phyloP scores from a whole-genome alignment of 2,113 vertebrate genomes.

The Amazona vittata region DNA sequence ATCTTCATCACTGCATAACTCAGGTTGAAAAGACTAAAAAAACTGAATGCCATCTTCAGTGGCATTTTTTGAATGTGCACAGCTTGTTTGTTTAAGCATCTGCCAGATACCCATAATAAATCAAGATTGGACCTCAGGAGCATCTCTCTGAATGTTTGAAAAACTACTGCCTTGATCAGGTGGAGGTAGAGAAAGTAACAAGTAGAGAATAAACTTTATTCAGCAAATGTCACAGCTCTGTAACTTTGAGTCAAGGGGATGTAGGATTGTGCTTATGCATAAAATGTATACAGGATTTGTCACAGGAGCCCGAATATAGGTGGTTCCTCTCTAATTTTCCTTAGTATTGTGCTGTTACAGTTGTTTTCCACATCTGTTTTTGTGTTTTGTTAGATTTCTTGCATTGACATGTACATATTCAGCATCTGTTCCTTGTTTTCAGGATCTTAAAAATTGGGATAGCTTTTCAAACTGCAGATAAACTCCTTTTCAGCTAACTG shows the following conservation, averaged over 20 bases:
- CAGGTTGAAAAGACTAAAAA: background rate
- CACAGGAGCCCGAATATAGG: background rate
- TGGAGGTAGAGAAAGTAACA: background rate
- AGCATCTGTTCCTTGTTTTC: background rate
- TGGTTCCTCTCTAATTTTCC: background rate
- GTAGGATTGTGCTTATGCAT: background rate
- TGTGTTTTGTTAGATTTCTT: background rate
- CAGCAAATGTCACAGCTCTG: background rate
- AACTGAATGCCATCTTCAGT: background rate
- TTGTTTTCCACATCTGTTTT: background rate
- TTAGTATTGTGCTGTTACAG: background rate
- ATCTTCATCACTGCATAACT: background rate
- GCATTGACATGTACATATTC: background rate
- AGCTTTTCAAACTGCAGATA: background rate
- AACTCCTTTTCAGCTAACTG: background rate
- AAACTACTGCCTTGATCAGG: background rate
- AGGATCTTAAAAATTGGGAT: background rate
- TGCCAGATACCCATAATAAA: background rate
- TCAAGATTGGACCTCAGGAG: background rate
- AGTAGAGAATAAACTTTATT: background rate
- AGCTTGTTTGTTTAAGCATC: background rate
- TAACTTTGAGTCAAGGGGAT: background rate
- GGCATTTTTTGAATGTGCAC: background rate
- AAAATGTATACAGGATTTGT: background rate
- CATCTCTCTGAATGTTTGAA: background rate